phyloP scores from a whole-genome alignment of 2,888 invertebrate species.

The Aporophyla lueneburgensis region DNA sequence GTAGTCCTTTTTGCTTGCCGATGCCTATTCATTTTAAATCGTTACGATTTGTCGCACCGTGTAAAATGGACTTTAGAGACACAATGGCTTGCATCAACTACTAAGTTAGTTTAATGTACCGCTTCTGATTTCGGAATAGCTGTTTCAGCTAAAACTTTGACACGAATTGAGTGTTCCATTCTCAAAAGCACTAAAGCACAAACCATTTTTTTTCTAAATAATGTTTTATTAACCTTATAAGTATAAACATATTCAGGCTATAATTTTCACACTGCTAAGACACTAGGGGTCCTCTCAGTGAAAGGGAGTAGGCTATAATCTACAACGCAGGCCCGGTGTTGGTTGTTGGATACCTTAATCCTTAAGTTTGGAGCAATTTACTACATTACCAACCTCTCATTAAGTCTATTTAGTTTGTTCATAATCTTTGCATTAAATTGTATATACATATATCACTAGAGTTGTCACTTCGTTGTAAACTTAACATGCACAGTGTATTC shows the following conservation, averaged over 20 bases:
- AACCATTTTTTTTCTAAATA: neutral
- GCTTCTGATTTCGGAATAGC: neutral
- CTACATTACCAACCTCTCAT: neutral
- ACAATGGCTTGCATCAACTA: neutral
- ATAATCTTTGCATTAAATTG: neutral
- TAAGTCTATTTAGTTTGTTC: neutral
- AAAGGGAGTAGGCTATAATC: neutral
- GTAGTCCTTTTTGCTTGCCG: too few species aligned
- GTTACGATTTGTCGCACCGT: neutral
- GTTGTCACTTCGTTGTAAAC: neutral
- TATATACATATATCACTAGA: neutral
- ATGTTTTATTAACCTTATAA: neutral
- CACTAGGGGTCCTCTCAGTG: neutral
- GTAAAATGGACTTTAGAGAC: neutral
- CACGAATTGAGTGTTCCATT: neutral
- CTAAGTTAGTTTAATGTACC: neutral
- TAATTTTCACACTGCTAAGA: neutral
- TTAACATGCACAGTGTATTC: neutral
- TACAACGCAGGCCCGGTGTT: neutral
- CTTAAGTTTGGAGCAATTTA: neutral
- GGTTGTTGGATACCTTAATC: neutral
- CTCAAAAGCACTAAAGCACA: neutral
- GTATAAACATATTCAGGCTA: neutral
- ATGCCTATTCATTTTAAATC: neutral
- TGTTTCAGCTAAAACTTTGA: neutral